A percentile compares a stretch with the other conserved stretches of the same genome.
Conservation (phyloP, 2,113 vertebrate species). For the Balaeniceps rex region DNA sequence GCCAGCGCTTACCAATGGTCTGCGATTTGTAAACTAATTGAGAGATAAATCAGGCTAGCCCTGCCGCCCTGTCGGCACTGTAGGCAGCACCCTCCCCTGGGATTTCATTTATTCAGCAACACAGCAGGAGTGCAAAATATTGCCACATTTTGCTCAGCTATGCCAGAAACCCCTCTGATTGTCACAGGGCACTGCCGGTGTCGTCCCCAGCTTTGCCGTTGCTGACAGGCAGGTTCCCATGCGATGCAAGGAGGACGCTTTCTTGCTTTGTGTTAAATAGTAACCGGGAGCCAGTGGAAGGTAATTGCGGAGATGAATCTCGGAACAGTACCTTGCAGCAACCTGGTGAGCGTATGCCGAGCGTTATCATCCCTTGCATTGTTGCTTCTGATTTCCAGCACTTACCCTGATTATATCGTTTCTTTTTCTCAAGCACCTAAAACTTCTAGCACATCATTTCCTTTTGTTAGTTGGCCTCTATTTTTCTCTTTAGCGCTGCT, state of each 20-base stretch:
- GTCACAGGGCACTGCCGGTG: neutral
- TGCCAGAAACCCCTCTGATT: neutral
- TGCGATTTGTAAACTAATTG: slow-evolving; percentile 60
- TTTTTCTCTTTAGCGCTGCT: neutral
- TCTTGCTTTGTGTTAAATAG: neutral
- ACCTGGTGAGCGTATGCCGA: neutral
- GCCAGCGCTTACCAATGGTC: slow-evolving; percentile 43
- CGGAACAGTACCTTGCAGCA: neutral
- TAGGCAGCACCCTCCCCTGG: neutral
- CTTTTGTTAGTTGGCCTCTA: neutral
- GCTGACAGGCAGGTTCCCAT: neutral
- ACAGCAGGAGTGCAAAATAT: neutral
- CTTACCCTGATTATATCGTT: neutral
- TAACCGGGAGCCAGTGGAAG: neutral
- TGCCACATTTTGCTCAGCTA: neutral
- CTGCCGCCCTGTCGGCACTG: neutral
- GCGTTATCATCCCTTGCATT: neutral
- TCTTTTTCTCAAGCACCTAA: neutral
- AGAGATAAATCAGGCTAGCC: slow-evolving; percentile 48
- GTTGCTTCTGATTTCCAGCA: neutral
- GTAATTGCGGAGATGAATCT: neutral
- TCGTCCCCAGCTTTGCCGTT: neutral
- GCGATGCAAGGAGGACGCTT: neutral
- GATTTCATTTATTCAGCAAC: neutral
- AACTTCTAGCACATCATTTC: neutral